Conservation (phyloP, 2,888 invertebrate genomes). For the Leptogaster cylindrica region DNA sequence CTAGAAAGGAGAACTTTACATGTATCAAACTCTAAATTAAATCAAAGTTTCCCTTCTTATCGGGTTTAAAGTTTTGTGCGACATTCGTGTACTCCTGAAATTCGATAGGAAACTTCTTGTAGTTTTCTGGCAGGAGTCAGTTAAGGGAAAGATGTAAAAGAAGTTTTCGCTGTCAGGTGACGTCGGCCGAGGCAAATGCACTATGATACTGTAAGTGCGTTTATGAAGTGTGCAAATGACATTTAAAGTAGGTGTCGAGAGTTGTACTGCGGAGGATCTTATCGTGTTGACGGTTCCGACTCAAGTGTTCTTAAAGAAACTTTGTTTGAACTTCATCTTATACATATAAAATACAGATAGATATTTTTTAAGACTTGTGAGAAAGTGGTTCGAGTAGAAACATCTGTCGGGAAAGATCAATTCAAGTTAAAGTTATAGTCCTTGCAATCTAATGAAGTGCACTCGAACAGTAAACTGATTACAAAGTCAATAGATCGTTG, state of each 20-base stretch:
- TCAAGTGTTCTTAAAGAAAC: neutral
- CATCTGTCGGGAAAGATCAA: neutral
- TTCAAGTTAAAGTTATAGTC: neutral
- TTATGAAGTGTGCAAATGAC: conserved; percentile 13
- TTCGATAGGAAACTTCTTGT: conserved; percentile 20
- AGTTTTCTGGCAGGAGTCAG: conserved; percentile 6
- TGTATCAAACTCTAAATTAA: conserved; percentile 27
- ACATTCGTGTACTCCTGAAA: conserved; percentile 5
- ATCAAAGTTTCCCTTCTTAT: conserved; percentile 34
- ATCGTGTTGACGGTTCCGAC: neutral
- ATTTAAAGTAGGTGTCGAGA: conserved; percentile 16
- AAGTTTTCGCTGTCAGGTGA: conserved; percentile 17
- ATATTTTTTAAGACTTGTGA: neutral
- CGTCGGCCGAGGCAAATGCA: neutral
- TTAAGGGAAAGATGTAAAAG: conserved; percentile 12
- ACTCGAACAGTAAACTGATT: too few relatives aligned
- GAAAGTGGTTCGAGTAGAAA: neutral
- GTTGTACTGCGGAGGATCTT: neutral
- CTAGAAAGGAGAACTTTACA: conserved; percentile 21
- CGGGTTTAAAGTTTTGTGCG: conserved; percentile 12
- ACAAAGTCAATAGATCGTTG: too few relatives aligned
- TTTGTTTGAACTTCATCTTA: neutral
- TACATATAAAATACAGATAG: neutral
- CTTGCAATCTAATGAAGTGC: too few relatives aligned
- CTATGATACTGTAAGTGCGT: neutral